Evolutionary conservation across 2,113 vertebrate species (phyloP), one percentile per base, ranked within the genome.

Genomic region (Trichechus manatus): DNA sequence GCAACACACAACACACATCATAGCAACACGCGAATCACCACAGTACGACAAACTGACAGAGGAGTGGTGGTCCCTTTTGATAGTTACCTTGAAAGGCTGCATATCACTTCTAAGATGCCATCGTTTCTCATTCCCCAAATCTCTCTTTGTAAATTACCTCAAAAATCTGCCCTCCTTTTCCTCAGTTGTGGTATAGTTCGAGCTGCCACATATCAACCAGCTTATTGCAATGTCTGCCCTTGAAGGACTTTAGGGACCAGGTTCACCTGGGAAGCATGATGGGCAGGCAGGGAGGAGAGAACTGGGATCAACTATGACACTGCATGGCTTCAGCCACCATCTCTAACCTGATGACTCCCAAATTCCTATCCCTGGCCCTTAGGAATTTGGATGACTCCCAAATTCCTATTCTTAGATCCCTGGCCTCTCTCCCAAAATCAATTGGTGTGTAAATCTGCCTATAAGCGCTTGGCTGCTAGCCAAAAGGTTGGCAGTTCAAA

Each of bases 101-200:
- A 83, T 82, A 53, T 36, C 87, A 93, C 63, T 75, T 75, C 27
- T 77, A 93, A 88, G 47, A 91, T 66, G 39, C 66, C 47, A 87
- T 87, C n/a, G 94, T 89, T 94, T 93, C 74, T 87, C 47, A 50
- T 82, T 92, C 91, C 78, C 86, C 89, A 64, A 93, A 42, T 87
- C 31, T 77, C 47, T 95, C 27, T 87, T 36, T 66, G 70, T 87
- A 56, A 75, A 94, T 93, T 68, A 44, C 70, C 56, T 87, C 31
- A 33, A 36, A 90, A 87, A 75, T 68, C 23, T 78, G n/a, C 19
- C 59, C 70, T 93, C 39, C 42, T 84, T 78, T 53, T 17, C 31
- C 7, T 63, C 10, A 70, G 31, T 72, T 8, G 5, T 6, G 3
- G 61, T 59, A 91, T 39, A 80, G 63, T 79, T 25, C 77, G 33